phyloP scores from a whole-genome alignment of 2,113 vertebrate genomes.

The Ptilorrhoa leucosticta region DNA sequence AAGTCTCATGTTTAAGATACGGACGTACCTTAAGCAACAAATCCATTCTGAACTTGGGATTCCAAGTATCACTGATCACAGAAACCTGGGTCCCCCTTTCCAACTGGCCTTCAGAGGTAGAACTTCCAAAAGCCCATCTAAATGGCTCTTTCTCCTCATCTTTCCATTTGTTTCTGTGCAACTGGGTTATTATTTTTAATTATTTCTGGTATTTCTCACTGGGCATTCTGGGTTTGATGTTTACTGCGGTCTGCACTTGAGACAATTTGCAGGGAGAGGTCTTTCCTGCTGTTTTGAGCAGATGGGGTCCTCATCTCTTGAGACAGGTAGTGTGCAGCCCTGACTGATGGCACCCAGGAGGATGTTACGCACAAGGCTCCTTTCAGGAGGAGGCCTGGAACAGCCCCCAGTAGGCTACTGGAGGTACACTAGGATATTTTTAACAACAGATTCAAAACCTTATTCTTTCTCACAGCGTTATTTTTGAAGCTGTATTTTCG shows the following conservation, averaged over 20 bases:
- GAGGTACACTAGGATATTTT: background rate
- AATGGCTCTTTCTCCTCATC: background rate
- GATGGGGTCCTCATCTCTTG: background rate
- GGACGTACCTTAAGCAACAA: background rate
- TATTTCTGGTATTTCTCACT: background rate
- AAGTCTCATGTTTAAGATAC: background rate
- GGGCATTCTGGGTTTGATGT: background rate
- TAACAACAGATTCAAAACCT: background rate
- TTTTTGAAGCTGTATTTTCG: slow-evolving; percentile 10
- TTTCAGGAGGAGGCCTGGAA: background rate
- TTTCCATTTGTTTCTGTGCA: background rate
- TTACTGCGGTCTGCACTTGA: background rate
- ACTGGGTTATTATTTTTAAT: background rate
- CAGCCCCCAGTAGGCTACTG: background rate
- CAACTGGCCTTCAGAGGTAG: background rate
- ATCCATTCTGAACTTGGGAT: background rate
- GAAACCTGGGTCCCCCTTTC: background rate
- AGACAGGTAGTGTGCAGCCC: background rate
- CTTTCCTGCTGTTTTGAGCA: background rate
- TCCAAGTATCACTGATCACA: background rate
- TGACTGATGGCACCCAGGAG: background rate
- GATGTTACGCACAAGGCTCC: background rate
- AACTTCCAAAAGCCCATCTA: background rate
- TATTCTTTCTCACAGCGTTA: background rate
- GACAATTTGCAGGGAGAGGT: background rate